Conservation (phyloP, 2,888 invertebrate genomes). For the Thecophora atra region DNA sequence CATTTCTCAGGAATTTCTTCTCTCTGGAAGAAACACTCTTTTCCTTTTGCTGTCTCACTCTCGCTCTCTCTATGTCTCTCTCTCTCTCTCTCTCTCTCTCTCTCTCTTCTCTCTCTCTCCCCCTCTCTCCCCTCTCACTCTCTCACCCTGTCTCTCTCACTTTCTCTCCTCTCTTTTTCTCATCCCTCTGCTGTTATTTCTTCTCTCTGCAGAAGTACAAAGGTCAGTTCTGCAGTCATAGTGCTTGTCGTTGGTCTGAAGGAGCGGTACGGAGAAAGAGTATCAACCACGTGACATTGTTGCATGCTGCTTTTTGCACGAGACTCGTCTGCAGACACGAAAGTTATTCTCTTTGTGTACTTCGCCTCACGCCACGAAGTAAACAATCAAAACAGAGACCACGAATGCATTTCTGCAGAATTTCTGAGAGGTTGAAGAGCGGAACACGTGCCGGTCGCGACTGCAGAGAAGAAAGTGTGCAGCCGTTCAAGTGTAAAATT, state of each 20-base stretch:
- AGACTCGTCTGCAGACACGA: background rate
- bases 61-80: too few relatives aligned
- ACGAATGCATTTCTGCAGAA: constrained; percentile 45
- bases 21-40: too few relatives aligned
- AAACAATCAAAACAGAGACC: constrained; percentile 61
- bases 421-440: constrained; percentile 48
- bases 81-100: background rate
- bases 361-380: constrained; percentile 49
- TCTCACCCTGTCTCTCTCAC: background rate
- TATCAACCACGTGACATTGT: constrained; percentile 54
- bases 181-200: background rate
- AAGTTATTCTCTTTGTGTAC: background rate
- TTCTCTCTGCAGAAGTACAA: constrained; percentile 45
- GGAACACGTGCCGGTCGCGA: constrained; percentile 57
- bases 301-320: constrained; percentile 45
- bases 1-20: too few relatives aligned
- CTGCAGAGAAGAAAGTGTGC: too few relatives aligned
- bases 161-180: background rate
- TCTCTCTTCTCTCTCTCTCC: constrained; percentile 6
- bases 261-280: constrained; percentile 46
- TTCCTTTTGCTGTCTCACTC: too few relatives aligned
- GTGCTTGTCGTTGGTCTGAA: constrained; percentile 36
- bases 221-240: constrained; percentile 38
- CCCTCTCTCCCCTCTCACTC: background rate
- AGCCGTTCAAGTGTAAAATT: too few relatives aligned